A percentile compares a stretch with the other conserved stretches of the same genome.
phyloP scores from a whole-genome alignment of 2,113 vertebrate genomes.

The Ceyx cyanopectus region DNA sequence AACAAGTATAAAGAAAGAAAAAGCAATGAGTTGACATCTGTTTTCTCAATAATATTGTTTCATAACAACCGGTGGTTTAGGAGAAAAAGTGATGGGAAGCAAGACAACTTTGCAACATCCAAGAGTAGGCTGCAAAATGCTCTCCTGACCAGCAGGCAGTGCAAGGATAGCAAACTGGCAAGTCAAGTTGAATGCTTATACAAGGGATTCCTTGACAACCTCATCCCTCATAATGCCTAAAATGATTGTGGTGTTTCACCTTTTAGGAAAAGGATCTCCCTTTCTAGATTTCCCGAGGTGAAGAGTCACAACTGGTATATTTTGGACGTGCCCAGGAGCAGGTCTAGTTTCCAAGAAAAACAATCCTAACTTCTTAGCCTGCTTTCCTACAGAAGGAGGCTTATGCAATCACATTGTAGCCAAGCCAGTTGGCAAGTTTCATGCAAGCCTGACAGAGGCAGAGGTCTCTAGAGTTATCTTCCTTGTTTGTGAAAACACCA shows the following conservation, averaged over 20 bases:
- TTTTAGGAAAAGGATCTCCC: neutral
- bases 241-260: neutral
- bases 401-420: slow-evolving; percentile 40
- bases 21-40: neutral
- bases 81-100: neutral
- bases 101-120: neutral
- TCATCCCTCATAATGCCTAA: neutral
- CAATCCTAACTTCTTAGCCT: slow-evolving; percentile 44
- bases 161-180: neutral
- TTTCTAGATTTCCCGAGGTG: slow-evolving; percentile 50
- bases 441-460: slow-evolving; percentile 25
- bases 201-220: neutral
- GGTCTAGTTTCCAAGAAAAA: neutral
- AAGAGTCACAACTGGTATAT: neutral
- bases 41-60: neutral
- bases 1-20: neutral
- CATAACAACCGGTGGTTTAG: neutral
- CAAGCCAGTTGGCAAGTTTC: slow-evolving; percentile 55
- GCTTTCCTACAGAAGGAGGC: slow-evolving; percentile 51
- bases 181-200: neutral
- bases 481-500: neutral
- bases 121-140: neutral
- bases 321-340: neutral
- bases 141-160: neutral
- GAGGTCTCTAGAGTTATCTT: slow-evolving; percentile 45